Percentiles rank a stretch among this genome's conserved stretches.
phyloP scores from a whole-genome alignment of 2,113 vertebrate species.

The Daboia siamensis region DNA sequence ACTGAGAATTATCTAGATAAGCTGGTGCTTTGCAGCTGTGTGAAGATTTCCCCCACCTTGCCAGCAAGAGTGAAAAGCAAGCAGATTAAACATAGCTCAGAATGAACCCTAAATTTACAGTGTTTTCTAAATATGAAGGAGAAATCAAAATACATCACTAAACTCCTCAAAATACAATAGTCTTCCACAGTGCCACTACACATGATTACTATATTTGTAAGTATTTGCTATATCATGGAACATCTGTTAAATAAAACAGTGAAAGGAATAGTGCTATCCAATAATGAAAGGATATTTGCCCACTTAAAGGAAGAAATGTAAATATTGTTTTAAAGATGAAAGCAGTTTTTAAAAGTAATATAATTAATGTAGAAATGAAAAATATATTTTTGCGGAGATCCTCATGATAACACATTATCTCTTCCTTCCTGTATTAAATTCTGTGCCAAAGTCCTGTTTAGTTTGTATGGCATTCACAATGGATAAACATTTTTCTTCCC shows the following conservation, averaged over 20 bases:
- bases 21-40: neutral
- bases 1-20: neutral
- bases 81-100: neutral
- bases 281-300: neutral
- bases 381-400: constrained; percentile 28
- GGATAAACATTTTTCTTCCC: neutral
- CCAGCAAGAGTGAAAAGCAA: neutral
- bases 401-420: neutral
- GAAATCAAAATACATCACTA: neutral
- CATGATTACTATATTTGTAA: neutral
- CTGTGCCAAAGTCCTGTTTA: rapidly evolving
- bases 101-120: neutral
- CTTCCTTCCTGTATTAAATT: rapidly evolving
- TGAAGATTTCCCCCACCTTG: neutral
- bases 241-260: neutral
- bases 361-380: constrained; percentile 13
- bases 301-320: neutral
- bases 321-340: neutral
- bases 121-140: neutral
- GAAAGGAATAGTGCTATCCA: neutral
- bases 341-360: neutral
- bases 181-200: neutral
- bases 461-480: neutral
- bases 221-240: neutral
- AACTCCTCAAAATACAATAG: neutral